Evolutionary conservation across 2,888 invertebrate species (phyloP).

Genomic region (Prionchulus punctatus): DNA sequence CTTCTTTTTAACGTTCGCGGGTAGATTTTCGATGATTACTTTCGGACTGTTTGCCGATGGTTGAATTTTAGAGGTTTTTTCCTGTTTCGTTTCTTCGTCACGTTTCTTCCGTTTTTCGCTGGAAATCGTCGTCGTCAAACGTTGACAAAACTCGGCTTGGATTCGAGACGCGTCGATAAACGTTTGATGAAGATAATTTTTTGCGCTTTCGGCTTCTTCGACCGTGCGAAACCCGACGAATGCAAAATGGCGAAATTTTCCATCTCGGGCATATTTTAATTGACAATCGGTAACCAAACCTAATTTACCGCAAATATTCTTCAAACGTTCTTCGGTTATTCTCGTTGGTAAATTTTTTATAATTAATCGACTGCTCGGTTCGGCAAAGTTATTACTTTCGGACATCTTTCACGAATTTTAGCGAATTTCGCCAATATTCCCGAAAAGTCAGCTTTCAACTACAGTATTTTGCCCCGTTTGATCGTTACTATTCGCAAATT

Average conservation of each 20-base stretch:
- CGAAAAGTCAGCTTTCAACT: too few species aligned
- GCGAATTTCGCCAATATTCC: too few species aligned
- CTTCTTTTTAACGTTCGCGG: conserved; percentile 7
- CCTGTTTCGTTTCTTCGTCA: background rate
- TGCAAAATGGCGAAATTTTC: conserved; percentile 77
- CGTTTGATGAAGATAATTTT: conserved; percentile 60
- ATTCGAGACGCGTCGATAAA: conserved; percentile 68
- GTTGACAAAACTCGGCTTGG: conserved; percentile 35
- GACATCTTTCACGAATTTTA: background rate
- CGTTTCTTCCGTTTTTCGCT: background rate
- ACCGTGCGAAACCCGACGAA: conserved; percentile 75
- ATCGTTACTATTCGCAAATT: too few species aligned
- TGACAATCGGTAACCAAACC: conserved; percentile 65
- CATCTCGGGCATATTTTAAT: conserved; percentile 74
- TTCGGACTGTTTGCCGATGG: background rate
- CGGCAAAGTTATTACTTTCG: background rate
- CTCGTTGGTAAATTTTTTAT: conserved; percentile 6
- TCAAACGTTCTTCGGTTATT: background rate
- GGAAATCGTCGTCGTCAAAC: too few species aligned
- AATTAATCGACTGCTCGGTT: conserved; percentile 1
- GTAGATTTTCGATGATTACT: background rate
- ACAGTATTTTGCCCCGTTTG: too few species aligned
- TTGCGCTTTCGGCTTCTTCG: conserved; percentile 58
- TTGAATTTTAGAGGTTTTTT: background rate
- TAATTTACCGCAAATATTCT: conserved; percentile 10